Percentiles rank a stretch among this genome's conserved stretches.
Evolutionary conservation across 2,888 invertebrate genomes (phyloP).

Genomic region (Phytoseiulus persimilis): DNA sequence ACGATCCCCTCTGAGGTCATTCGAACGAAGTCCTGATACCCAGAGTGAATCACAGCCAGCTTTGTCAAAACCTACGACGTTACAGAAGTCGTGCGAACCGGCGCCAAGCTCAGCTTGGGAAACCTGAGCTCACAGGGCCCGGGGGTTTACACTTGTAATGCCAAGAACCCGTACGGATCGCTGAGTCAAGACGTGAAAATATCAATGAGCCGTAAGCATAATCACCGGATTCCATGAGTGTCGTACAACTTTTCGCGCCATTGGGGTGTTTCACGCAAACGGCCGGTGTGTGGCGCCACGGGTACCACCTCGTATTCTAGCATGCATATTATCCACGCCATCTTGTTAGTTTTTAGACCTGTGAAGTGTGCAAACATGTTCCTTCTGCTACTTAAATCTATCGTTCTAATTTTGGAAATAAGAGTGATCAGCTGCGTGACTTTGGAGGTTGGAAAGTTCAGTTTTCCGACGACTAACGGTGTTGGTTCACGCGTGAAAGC

Average conservation of each 20-base stretch:
- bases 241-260: neutral
- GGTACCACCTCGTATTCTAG: neutral
- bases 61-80: neutral
- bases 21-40: too few species aligned
- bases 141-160: neutral
- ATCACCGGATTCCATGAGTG: too few species aligned
- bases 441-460: neutral
- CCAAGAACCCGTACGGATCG: neutral
- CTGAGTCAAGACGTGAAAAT: slow-evolving; percentile 7
- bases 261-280: neutral
- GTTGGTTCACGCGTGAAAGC: neutral
- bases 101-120: neutral
- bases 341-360: too few species aligned
- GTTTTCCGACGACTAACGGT: neutral
- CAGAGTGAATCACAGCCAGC: neutral
- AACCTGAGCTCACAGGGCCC: neutral
- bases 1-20: too few species aligned
- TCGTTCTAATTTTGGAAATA: too few species aligned
- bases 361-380: too few species aligned
- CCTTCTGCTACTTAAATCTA: too few species aligned
- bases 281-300: neutral
- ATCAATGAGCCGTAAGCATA: neutral
- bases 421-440: too few species aligned
- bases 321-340: too few species aligned
- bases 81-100: neutral